Base-by-base conservation (phyloP, 2,113 vertebrate genomes). In the Athene cunicularia region DNA sequence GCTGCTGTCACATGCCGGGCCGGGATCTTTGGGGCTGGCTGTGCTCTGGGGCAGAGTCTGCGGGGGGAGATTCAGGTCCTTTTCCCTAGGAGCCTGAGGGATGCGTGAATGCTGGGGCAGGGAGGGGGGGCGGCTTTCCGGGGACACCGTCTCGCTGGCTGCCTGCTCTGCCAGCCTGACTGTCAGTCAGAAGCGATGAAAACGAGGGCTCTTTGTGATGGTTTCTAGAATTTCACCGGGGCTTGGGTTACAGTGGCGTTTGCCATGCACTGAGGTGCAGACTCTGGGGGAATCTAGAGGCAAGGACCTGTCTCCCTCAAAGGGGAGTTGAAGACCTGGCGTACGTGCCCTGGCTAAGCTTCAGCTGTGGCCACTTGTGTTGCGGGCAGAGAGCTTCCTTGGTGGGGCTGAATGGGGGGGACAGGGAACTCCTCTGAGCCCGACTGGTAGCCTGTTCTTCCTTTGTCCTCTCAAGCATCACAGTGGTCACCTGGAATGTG, bases 401-500 rank as follows among this genome's bases (percentile, higher is more conserved):
- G 28, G 15, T 43, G 39, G 22, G 59, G 71, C 23, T 88, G 53
- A 95, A 26, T 1, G 4, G 30, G 2, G 52, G 45, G 20, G 47
- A 18, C 8, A 41, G 50, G 35, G 13, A 74, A 52, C 13, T 8
- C 6, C 9, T 63, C 49, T 1, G 15, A 68, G 41, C 39, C 45
- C 9, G 11, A 2, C 5, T 30, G 26, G 67, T 80, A 95, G 71
- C 30, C 19, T 88, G 20, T 55, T 83, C 62, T 94, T 85, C 63
- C 35, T 94, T 66, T 93, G 37, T 95, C 95, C 74, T 92, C 86
- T 43, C 60, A 98, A 99, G 99, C 98, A 97, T 99, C 97, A 99
- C 99, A 70, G 98, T 99, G 92, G 98, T 99, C 96, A 99, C 99
- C 20, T 99, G 99, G 99, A 99, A 99, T 0, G 99, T 99, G 84